A percentile compares a stretch with the other conserved stretches of the same genome.
Conservation (phyloP, 2,113 vertebrate species). For the Rhadina sibilatrix region DNA sequence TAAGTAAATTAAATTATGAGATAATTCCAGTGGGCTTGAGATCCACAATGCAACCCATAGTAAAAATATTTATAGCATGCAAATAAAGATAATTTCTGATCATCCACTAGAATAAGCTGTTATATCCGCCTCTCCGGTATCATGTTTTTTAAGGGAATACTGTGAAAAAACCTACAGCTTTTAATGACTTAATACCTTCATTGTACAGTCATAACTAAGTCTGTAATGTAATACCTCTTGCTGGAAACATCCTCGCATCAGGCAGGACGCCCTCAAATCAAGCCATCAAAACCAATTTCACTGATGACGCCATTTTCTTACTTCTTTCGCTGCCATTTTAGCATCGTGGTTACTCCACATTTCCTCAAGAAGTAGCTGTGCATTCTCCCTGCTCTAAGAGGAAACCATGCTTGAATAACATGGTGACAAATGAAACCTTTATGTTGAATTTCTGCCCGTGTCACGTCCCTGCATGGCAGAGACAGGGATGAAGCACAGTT, state of each 20-base stretch:
- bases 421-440: not conserved
- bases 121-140: not conserved
- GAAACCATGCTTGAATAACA: not conserved
- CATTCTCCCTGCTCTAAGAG: not conserved
- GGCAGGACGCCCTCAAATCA: not conserved
- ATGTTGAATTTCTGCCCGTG: not conserved
- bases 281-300: slow-evolving; percentile 1
- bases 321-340: slow-evolving; percentile 74
- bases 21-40: not conserved
- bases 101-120: not conserved
- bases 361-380: not conserved
- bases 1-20: not conserved
- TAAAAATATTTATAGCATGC: not conserved
- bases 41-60: not conserved
- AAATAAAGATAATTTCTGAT: not conserved
- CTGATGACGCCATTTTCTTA: slow-evolving; percentile 73
- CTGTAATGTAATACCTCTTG: not conserved
- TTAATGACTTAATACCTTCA: not conserved
- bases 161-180: not conserved
- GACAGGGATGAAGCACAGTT: not conserved
- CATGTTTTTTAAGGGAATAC: not conserved
- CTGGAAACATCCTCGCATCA: not conserved
- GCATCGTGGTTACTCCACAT: not conserved
- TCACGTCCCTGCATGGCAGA: not conserved
- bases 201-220: not conserved